Evolutionary conservation across 2,113 vertebrate genomes (phyloP).

Genomic region (Eptesicus fuscus): DNA sequence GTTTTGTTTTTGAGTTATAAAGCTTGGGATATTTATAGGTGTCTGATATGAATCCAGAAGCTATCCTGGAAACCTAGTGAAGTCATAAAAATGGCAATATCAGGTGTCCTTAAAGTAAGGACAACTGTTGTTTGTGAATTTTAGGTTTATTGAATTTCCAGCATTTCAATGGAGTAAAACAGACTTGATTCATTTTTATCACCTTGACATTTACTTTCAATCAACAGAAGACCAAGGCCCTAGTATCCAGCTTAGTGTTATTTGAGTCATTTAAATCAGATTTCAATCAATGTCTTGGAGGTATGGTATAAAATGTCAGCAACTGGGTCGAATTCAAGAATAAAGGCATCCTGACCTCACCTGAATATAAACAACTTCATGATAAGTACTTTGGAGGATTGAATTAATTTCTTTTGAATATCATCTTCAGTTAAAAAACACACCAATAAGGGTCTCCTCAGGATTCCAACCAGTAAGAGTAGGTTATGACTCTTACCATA

Average conservation of each 20-base stretch:
- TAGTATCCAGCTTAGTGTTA: not conserved
- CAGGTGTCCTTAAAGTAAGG: constrained; percentile 36
- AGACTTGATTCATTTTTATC: constrained; percentile 42
- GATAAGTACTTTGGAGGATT: not conserved
- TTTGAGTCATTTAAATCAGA: constrained; percentile 17
- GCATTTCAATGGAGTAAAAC: constrained; percentile 52
- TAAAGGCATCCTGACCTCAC: not conserved
- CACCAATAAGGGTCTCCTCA: not conserved
- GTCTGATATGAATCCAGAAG: not conserved
- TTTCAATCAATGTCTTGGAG: not conserved
- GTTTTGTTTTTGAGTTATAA: constrained; percentile 28
- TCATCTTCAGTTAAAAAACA: not conserved
- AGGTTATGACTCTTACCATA: not conserved
- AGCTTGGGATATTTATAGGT: not conserved
- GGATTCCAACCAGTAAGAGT: not conserved
- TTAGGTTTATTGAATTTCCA: constrained; percentile 47
- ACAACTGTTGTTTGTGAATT: constrained; percentile 30
- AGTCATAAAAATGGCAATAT: constrained; percentile 24
- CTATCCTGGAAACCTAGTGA: constrained; percentile 5
- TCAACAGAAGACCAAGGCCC: not conserved
- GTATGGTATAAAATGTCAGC: not conserved
- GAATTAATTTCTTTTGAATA: not conserved
- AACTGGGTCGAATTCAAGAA: not conserved
- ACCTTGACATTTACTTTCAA: constrained; percentile 63
- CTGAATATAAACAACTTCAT: not conserved